A percentile compares a stretch with the other conserved stretches of the same genome.
These are phyloP conservation scores for Serripes groenlandicus DNA, from an alignment of 2,888 invertebrate genomes.

Conservation along the genomic window DNA sequence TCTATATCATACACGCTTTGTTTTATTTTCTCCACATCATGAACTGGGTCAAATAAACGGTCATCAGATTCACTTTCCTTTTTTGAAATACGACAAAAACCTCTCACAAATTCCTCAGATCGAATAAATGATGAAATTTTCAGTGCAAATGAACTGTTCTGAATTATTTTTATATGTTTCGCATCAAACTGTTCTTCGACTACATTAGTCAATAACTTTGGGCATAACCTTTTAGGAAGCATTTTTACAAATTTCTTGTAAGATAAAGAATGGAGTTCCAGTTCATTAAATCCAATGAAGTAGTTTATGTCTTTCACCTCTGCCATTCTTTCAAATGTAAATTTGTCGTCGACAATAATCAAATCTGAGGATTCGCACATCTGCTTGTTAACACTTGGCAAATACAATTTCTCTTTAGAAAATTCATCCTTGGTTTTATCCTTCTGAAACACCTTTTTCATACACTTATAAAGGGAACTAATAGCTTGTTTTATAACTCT, in stretches of 20 bases:
- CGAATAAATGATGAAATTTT: conserved; percentile 11
- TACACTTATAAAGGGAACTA: neutral
- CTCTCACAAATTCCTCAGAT: conserved; percentile 29
- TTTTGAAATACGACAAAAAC: conserved; percentile 38
- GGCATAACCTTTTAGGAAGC: conserved; percentile 27
- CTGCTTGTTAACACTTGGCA: conserved; percentile 3
- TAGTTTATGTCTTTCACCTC: conserved; percentile 27
- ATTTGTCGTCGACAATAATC: conserved; percentile 34
- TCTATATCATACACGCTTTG: neutral
- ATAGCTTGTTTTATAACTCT: neutral
- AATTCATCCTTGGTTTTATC: neutral
- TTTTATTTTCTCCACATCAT: neutral
- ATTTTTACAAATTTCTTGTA: neutral
- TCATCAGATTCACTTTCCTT: neutral
- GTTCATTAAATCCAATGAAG: conserved; percentile 36
- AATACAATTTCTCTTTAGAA: neutral
- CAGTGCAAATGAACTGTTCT: neutral
- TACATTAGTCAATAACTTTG: conserved; percentile 32
- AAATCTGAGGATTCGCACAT: neutral
- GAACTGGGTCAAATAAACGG: neutral
- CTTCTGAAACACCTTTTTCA: neutral
- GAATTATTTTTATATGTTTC: conserved; percentile 3
- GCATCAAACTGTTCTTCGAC: conserved; percentile 17
- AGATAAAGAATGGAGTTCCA: conserved; percentile 20
- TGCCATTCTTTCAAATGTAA: conserved; percentile 27